Evolutionary conservation across 2,797 vertebrate genomes (phyloP).

Genomic region (Linurgus olivaceus): DNA sequence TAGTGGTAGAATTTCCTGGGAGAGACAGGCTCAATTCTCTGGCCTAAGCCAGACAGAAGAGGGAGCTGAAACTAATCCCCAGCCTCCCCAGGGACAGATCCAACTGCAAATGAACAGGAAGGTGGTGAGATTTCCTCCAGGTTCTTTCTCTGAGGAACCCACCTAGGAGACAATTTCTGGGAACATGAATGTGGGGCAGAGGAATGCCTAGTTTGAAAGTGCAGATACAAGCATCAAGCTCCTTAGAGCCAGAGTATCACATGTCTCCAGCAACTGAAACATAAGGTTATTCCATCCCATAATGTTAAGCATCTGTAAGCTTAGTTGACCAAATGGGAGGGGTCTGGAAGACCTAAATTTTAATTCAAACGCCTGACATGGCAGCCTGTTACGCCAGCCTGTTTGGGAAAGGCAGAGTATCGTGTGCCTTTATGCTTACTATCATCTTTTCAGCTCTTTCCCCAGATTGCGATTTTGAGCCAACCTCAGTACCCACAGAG

Average conservation of each 20-base stretch:
- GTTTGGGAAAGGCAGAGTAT: not conserved
- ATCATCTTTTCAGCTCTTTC: not conserved
- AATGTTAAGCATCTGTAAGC: not conserved
- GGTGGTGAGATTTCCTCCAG: not conserved
- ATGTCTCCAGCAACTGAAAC: not conserved
- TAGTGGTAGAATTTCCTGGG: not conserved
- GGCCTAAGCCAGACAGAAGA: not conserved
- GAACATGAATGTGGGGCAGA: not conserved
- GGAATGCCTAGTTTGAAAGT: not conserved
- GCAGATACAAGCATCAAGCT: not conserved
- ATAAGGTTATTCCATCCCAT: not conserved
- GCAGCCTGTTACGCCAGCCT: not conserved
- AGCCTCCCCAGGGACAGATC: not conserved
- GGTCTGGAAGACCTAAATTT: not conserved
- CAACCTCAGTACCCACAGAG: not conserved
- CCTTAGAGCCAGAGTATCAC: not conserved
- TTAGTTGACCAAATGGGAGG: not conserved
- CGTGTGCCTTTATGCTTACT: constrained; percentile 20
- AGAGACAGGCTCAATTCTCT: not conserved
- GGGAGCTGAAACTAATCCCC: not conserved
- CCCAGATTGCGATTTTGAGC: not conserved
- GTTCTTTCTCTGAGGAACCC: not conserved
- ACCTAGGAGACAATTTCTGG: not conserved
- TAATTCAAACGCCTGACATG: not conserved
- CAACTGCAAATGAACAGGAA: not conserved